A percentile compares a stretch with the other conserved stretches of the same genome.
Conservation (phyloP, 2,888 invertebrate genomes). For the Netelia virgata region DNA sequence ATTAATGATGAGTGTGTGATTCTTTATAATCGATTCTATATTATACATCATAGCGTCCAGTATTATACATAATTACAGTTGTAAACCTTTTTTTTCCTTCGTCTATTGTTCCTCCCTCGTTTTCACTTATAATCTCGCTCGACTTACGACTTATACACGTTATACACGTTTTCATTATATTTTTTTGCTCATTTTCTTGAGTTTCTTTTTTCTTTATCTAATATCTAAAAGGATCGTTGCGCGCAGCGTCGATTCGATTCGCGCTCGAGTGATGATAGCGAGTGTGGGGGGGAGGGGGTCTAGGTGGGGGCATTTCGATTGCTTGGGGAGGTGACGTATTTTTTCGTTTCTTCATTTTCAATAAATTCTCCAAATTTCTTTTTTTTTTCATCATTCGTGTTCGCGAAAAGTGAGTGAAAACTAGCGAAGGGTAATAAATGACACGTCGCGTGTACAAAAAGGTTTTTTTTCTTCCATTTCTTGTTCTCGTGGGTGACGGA, state of each 20-base stretch:
- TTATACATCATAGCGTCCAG: slow-evolving; percentile 85
- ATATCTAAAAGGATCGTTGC: slow-evolving; percentile 50
- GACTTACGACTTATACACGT: slow-evolving; percentile 61
- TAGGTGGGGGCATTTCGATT: slow-evolving; percentile 45
- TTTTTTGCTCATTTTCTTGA: slow-evolving; percentile 16
- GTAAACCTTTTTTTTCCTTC: slow-evolving; percentile 77
- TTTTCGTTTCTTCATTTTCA: slow-evolving; percentile 11
- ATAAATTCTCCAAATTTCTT: neutral
- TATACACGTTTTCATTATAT: slow-evolving; percentile 54
- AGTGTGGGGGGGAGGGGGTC: slow-evolving; percentile 29
- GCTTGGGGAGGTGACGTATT: slow-evolving; percentile 5
- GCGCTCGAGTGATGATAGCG: slow-evolving; percentile 34
- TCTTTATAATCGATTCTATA: slow-evolving; percentile 85
- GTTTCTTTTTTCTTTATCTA: slow-evolving; percentile 5
- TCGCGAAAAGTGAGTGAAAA: slow-evolving; percentile 57
- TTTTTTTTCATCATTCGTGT: slow-evolving; percentile 27
- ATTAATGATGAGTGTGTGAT: slow-evolving; percentile 83
- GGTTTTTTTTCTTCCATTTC: slow-evolving; percentile 34
- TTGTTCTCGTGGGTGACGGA: neutral
- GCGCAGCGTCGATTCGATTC: slow-evolving; percentile 44
- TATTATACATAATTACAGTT: slow-evolving; percentile 85
- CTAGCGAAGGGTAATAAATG: slow-evolving; percentile 52
- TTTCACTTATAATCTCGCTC: slow-evolving; percentile 53
- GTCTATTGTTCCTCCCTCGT: slow-evolving; percentile 34
- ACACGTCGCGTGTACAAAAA: slow-evolving; percentile 58